Evolutionary conservation across 2,888 invertebrate species (phyloP), one percentile per base, ranked within the genome.

Genomic region (Incurvaria masculella): DNA sequence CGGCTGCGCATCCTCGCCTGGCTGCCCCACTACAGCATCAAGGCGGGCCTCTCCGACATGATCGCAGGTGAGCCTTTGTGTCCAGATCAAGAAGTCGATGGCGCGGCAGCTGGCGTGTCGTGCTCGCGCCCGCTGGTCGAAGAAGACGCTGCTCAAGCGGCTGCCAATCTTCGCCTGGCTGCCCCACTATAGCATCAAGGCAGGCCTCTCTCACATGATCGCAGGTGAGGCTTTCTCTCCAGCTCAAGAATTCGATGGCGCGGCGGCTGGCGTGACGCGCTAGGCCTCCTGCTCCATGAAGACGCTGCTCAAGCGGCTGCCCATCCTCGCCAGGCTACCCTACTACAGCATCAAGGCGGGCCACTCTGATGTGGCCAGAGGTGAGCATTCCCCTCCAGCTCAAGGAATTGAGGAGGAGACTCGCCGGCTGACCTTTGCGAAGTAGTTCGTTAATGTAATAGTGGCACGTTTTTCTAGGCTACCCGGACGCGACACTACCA

Each of bases 341-440:
- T 70, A 79, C 46, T 91, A 91, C 71, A 82, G 80, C 42, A 64
- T 79, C 33, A 70, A 81, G 43, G 84, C 81, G 56, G 83, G 89
- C 8, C 79, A 88, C 21, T 84, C 87, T 19, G 94, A 94, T 65
- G 61, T 89, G 45, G 87, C 94, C 40, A 92, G 93, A 40, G 92
- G 92, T 59, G 51, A 57, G 54, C 14, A 16, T 27, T 27, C 27
- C 10, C 27, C 14, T 8, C 27, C 14, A 8, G 10, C 27, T 14
- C 14, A 27, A 8, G 27, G 10, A 8, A 27, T 27, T 27, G 27
- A n/a, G n/a, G n/a, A n/a, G n/a, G n/a, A n/a, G n/a, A n/a, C n/a
- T n/a, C n/a, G n/a, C n/a, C n/a, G n/a, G n/a, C n/a, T n/a, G n/a
- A n/a, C n/a, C n/a, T n/a, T n/a, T n/a, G n/a, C n/a, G n/a, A n/a